Percentiles rank a stretch among this genome's conserved stretches.
Conservation (phyloP, 2,797 vertebrate genomes). For the Hypotaenidia okinawae region DNA sequence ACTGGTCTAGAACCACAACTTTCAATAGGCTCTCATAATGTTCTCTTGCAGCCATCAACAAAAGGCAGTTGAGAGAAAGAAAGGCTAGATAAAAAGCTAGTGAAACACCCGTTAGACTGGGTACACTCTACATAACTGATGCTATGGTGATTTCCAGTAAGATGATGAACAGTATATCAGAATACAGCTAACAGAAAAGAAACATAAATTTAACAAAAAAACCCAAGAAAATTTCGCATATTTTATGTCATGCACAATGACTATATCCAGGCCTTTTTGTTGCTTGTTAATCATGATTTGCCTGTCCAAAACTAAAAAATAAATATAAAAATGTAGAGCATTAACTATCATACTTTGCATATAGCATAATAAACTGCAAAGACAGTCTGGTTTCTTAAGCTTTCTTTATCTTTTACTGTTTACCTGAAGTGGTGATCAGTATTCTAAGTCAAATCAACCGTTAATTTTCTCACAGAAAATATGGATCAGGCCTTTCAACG, state of each 20-base stretch:
- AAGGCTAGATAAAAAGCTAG: not conserved
- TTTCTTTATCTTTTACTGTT: not conserved
- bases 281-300: not conserved
- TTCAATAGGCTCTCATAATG: not conserved
- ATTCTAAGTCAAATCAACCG: slow-evolving; percentile 39
- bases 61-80: not conserved
- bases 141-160: not conserved
- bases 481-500: slow-evolving; percentile 40
- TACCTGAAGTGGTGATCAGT: slow-evolving; percentile 40
- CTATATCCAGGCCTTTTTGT: not conserved
- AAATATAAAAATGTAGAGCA: not conserved
- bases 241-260: not conserved
- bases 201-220: too few relatives aligned
- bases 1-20: not conserved
- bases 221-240: not conserved
- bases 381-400: not conserved
- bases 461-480: slow-evolving; percentile 58
- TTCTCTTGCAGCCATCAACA: not conserved
- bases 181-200: not conserved
- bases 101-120: not conserved
- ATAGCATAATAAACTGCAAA: not conserved
- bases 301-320: not conserved
- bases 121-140: not conserved
- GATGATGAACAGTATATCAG: not conserved
- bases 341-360: not conserved